Conservation (phyloP, 1,140 invertebrate genomes). For the Hirudo medicinalis region DNA sequence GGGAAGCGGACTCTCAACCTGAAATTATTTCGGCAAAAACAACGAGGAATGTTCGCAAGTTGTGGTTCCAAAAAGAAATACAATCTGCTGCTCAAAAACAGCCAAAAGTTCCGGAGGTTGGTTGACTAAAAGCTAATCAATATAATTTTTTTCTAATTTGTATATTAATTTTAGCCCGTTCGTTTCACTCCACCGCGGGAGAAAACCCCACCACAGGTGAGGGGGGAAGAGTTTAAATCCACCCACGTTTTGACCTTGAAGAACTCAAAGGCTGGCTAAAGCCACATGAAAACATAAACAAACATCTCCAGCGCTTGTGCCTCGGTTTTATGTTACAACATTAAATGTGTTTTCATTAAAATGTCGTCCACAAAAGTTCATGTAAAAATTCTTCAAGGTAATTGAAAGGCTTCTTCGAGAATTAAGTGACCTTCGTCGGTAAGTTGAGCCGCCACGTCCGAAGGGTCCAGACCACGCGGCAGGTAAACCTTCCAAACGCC, state of each 20-base stretch:
- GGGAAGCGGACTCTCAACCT: slow-evolving; percentile 18
- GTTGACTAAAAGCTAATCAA: not conserved
- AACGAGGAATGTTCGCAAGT: slow-evolving; percentile 9
- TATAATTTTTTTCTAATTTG: not conserved
- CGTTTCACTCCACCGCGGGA: slow-evolving; percentile 24
- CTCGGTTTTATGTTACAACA: too few species aligned
- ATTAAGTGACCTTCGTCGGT: slow-evolving; percentile 14
- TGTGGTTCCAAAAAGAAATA: slow-evolving; percentile 7
- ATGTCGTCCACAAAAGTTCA: not conserved
- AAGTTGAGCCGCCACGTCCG: not conserved
- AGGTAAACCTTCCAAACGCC: slow-evolving; percentile 7
- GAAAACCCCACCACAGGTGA: slow-evolving; percentile 17
- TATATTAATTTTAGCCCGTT: slow-evolving; percentile 17
- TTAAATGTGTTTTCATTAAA: too few species aligned
- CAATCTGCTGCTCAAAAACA: not conserved
- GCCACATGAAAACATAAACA: not conserved
- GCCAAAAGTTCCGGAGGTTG: not conserved
- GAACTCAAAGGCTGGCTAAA: not conserved
- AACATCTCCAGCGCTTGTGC: not conserved
- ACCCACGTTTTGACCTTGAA: slow-evolving; percentile 19
- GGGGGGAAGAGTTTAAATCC: slow-evolving; percentile 17
- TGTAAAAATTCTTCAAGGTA: not conserved
- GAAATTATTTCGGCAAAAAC: slow-evolving; percentile 14
- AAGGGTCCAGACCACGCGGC: slow-evolving; percentile 8
- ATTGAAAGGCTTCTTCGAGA: slow-evolving; percentile 12